A percentile compares a stretch with the other conserved stretches of the same genome.
Evolutionary conservation across 2,888 invertebrate species (phyloP).

Genomic region (Ochropleura leucogaster): DNA sequence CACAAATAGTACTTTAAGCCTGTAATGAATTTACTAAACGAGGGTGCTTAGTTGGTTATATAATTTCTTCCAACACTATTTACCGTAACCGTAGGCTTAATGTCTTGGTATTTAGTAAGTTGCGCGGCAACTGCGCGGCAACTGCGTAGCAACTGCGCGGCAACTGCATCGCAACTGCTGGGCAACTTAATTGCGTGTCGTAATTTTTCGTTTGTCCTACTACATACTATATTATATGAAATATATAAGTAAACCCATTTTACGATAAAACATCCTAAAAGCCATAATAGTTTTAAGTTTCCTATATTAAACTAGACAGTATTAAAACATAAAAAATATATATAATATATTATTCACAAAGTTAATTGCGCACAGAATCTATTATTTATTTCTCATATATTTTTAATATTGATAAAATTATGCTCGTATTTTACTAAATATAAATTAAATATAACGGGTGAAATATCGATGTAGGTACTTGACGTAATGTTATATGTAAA

Average conservation of each 20-base stretch:
- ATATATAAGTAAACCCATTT: slow-evolving; percentile 12
- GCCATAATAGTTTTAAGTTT: slow-evolving; percentile 58
- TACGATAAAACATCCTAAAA: slow-evolving; percentile 27
- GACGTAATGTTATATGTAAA: neutral
- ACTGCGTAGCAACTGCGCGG: slow-evolving; percentile 16
- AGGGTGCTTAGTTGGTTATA: neutral
- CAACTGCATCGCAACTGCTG: slow-evolving; percentile 11
- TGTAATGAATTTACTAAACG: neutral
- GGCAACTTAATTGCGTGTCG: neutral
- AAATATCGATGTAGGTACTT: neutral
- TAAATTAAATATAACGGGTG: neutral
- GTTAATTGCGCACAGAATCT: slow-evolving; percentile 70
- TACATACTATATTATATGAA: slow-evolving; percentile 1
- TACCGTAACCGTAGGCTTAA: neutral
- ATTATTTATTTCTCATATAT: slow-evolving; percentile 52
- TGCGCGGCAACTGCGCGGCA: slow-evolving; percentile 4
- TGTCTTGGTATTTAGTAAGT: neutral
- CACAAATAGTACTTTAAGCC: no score
- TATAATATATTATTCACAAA: slow-evolving; percentile 59
- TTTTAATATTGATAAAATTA: slow-evolving; percentile 40
- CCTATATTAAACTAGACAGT: slow-evolving; percentile 51
- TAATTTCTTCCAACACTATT: neutral
- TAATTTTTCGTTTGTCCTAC: neutral
- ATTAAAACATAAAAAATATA: slow-evolving; percentile 47
- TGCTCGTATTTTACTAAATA: neutral